These are phyloP conservation scores for Caenorhabditis macrosperma DNA, from an alignment of 2,888 invertebrate species.

Conservation along the genomic window DNA sequence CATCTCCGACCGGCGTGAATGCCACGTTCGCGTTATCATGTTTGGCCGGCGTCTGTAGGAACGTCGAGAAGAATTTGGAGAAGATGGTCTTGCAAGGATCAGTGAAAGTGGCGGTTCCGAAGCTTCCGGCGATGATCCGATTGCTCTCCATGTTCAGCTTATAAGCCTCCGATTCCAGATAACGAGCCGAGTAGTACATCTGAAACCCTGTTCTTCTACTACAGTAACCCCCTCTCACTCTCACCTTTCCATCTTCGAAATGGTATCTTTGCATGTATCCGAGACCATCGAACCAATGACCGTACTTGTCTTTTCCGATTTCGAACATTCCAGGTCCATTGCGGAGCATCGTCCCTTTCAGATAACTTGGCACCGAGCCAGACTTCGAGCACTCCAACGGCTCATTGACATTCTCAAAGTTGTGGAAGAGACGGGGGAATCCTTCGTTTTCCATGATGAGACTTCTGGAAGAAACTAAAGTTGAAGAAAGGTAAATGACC, in stretches of 20 bases:
- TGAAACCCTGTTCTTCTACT: conserved; percentile 66
- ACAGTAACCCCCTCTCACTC: too few relatives aligned
- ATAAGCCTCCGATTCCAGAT: conserved; percentile 86
- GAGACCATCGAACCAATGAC: conserved; percentile 92
- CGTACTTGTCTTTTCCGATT: conserved; percentile 86
- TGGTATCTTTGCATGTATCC: conserved; percentile 83
- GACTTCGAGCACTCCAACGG: conserved; percentile 54
- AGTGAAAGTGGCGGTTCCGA: conserved; percentile 86
- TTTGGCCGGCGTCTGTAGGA: conserved; percentile 73
- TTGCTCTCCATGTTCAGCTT: conserved; percentile 86
- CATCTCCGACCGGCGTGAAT: conserved; percentile 85
- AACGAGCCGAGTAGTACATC: conserved; percentile 89
- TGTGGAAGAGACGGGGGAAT: conserved; percentile 63
- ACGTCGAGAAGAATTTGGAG: conserved; percentile 77
- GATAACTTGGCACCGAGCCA: conserved; percentile 84
- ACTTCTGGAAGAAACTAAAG: neutral
- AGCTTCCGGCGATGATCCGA: conserved; percentile 83
- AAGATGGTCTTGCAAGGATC: conserved; percentile 85
- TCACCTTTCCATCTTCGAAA: conserved; percentile 80
- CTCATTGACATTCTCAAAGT: conserved; percentile 64
- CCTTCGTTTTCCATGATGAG: conserved; percentile 32
- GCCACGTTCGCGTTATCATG: conserved; percentile 93
- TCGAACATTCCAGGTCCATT: conserved; percentile 89
- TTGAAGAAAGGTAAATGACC: neutral
- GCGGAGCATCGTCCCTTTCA: conserved; percentile 87